Evolutionary conservation across 2,113 vertebrate species (phyloP).

Genomic region (Desmodus rotundus): DNA sequence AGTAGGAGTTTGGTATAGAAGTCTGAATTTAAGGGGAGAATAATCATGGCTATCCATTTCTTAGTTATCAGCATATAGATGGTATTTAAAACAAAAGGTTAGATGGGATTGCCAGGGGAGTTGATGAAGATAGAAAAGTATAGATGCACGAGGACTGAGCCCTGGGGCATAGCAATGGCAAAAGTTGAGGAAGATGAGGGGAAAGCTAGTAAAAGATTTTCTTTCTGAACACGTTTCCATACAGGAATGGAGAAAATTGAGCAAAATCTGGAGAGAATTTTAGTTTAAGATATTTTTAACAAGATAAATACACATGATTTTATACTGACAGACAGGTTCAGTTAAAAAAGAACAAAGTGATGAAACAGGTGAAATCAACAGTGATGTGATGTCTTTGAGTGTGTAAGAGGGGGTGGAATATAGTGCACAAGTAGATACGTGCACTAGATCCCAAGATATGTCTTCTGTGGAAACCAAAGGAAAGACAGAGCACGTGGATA

Average conservation of each 20-base stretch:
- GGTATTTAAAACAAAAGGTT: neutral
- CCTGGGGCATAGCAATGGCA: neutral
- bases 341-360: neutral
- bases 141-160: rapidly evolving
- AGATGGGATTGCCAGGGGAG: neutral
- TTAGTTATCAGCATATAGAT: neutral
- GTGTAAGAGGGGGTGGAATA: neutral
- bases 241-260: neutral
- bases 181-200: neutral
- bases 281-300: neutral
- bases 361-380: neutral
- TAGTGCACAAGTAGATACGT: neutral
- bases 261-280: neutral
- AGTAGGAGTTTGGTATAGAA: neutral
- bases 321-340: neutral
- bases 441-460: neutral
- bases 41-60: neutral
- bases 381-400: neutral
- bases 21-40: neutral
- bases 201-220: neutral
- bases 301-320: neutral
- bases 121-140: neutral
- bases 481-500: neutral
- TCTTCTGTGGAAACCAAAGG: neutral
- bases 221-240: neutral